phyloP scores from a whole-genome alignment of 2,888 invertebrate species.

The Drosophila cognata region DNA sequence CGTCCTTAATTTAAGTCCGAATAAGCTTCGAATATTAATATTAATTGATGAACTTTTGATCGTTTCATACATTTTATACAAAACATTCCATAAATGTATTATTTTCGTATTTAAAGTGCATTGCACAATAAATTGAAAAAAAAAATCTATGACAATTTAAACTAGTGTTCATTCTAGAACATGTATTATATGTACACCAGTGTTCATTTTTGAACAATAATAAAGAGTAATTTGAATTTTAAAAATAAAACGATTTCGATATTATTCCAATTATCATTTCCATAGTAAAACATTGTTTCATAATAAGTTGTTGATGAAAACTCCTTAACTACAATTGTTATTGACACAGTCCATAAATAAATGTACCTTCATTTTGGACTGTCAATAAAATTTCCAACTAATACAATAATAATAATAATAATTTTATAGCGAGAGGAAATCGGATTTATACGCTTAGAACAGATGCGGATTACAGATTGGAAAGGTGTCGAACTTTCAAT shows the following conservation, averaged over 20 bases:
- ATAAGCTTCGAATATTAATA: conserved; percentile 36
- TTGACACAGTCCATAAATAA: no score
- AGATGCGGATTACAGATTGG: no score
- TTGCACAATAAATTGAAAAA: conserved; percentile 20
- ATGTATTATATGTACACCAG: no score
- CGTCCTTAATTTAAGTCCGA: conserved; percentile 42
- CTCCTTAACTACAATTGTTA: background rate
- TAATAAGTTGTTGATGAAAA: background rate
- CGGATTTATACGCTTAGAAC: background rate
- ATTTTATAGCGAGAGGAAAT: background rate
- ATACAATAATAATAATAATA: background rate
- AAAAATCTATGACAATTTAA: background rate
- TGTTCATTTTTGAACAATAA: background rate
- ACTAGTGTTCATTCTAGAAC: no score
- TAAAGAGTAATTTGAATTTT: background rate
- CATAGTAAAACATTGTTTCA: background rate
- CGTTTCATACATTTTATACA: conserved; percentile 43
- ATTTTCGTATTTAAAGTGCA: conserved; percentile 34
- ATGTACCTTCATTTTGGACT: no score
- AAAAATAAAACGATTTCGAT: background rate
- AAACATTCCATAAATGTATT: conserved; percentile 26
- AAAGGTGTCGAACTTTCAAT: background rate
- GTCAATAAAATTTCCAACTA: no score
- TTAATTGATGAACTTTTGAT: conserved; percentile 4
- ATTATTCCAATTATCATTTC: background rate